Evolutionary conservation across 2,113 vertebrate genomes (phyloP), one percentile per base, ranked within the genome.

Genomic region (Perccottus glenii): DNA sequence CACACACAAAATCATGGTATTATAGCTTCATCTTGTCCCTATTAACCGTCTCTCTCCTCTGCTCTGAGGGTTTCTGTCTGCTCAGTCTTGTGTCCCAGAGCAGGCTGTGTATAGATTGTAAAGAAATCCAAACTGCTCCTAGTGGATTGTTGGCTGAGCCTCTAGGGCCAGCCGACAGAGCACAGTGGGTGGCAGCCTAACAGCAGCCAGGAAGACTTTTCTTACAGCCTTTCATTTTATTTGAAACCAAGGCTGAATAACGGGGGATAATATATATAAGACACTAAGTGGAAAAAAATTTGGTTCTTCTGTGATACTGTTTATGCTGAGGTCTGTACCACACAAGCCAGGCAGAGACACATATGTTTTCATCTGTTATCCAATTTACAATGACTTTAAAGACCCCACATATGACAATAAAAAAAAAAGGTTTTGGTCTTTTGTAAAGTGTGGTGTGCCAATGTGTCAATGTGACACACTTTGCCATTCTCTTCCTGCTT

Each of bases 91-190:
- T 48, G 53, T 78, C 66, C 76, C 47, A 57, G 63, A 67, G 47
- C 43, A 38, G 4, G 53, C 67, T 67, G 50, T 8, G 36, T 44
- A 64, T 55, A 45, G 60, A 55, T 59, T 56, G 64, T 60, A 35
- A 77, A 85, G 69, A 50, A 47, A 78, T 70, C 70, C 59, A 48
- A 59, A 78, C 14, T 10, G 67, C 55, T 71, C 35, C 44, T 74
- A 64, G 33, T 62, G 14, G 51, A 72, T 70, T 64, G 42, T 80
- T 35, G 48, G 56, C 43, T 35, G 44, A 75, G 65, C 73, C 71
- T 60, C 65, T 55, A 9, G 61, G 62, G 64, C 47, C 33, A 2
- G 9, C 6, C n/a, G 53, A 62, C 12, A 65, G 43, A 75, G 33
- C 60, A 1, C 77, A 77, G 74, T 67, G 63, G 77, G 77, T 63